Evolutionary conservation across 2,113 vertebrate genomes (phyloP).

Genomic region (Cephalophus harveyi): DNA sequence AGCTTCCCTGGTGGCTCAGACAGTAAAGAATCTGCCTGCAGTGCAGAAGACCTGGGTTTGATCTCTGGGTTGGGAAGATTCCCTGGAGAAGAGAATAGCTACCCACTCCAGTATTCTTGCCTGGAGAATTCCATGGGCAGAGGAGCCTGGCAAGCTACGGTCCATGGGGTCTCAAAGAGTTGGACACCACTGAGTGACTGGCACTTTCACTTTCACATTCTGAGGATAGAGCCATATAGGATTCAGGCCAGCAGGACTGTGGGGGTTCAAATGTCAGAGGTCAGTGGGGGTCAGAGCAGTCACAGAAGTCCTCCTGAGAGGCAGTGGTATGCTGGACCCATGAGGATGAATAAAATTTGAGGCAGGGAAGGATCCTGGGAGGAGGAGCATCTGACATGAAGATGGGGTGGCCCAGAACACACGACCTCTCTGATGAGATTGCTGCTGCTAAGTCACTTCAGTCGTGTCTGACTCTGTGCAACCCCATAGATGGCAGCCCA

Average conservation of each 20-base stretch:
- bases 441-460: too few relatives aligned
- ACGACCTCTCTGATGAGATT: neutral
- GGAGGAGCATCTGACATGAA: neutral
- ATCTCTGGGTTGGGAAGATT: neutral
- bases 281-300: neutral
- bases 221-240: neutral
- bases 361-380: neutral
- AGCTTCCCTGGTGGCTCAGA: neutral
- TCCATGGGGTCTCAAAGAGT: neutral
- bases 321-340: neutral
- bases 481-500: too few relatives aligned
- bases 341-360: neutral
- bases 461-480: too few relatives aligned
- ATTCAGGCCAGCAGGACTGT: neutral
- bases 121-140: neutral
- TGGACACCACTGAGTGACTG: neutral
- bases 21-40: neutral
- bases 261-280: neutral
- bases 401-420: neutral
- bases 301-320: neutral
- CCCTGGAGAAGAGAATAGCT: neutral
- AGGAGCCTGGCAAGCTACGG: neutral
- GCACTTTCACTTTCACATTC: neutral
- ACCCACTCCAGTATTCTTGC: neutral
- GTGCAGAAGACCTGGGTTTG: neutral